Evolutionary conservation across 2,113 vertebrate species (phyloP), one percentile per base, ranked within the genome.

Genomic region (Actenoides hombroni): DNA sequence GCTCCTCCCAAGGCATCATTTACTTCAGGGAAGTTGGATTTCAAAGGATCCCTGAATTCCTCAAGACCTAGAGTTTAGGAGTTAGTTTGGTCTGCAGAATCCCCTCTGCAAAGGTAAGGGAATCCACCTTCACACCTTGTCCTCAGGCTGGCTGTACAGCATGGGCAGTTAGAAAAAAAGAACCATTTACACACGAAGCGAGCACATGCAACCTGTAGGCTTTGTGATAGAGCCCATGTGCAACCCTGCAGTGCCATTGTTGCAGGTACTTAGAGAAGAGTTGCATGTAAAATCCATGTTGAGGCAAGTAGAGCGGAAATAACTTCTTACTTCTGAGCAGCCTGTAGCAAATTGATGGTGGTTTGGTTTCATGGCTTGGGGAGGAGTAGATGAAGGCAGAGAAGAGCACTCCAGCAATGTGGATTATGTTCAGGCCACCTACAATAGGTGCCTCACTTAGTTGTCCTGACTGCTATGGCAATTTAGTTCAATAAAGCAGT

Each of bases 281-380:
- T 73, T 76, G 19, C n/a, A 69, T 51, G 87, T 76, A 77, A 85
- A 92, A 44, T 42, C 91, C 40, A 13, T 46, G 44, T 73, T 39
- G 44, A 92, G 79, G 63, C 74, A 92, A 78, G 49, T 20, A 82
- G 53, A 90, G 40, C 61, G 53, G 69, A 95, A 92, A 73, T 11
- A 79, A 49, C 16, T 92, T 88, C 63, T 83, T 17, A 40, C 89
- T 94, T 83, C 83, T 61, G 37, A 79, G 37, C 49, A 96, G 74
- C 49, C 78, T 80, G 70, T 92, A 87, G 81, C 69, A 91, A 93
- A 91, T 42, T 80, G 83, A 46, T 39, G 31, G 40, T 94, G 61
- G 87, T 94, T 91, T 92, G 74, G 31, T 96, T 96, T 97, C 78
- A 85, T 70, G 83, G 48, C 83, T 76, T 42, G 57, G 77, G 86